Evolutionary conservation across 1,140 invertebrate genomes (phyloP).

Genomic region (Schlechtendalia chinensis): DNA sequence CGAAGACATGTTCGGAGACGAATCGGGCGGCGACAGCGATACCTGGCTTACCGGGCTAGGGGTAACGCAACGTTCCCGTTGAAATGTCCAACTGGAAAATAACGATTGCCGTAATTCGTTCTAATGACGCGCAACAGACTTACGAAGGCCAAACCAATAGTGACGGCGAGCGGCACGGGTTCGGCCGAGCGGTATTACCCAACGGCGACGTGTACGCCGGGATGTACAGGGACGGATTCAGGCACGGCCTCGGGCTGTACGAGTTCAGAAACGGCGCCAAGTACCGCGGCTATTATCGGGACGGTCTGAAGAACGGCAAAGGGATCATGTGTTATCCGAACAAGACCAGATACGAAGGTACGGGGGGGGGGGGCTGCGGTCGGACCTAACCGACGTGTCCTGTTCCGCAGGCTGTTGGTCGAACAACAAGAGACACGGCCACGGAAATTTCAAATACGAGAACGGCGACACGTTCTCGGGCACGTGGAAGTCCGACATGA

Average conservation of each 20-base stretch:
- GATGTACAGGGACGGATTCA: conserved; percentile 71
- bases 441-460: background rate
- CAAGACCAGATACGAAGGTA: conserved; percentile 22
- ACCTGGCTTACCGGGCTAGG: background rate
- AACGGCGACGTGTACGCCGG: conserved; percentile 84
- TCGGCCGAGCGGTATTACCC: conserved; percentile 74
- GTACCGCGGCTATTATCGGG: background rate
- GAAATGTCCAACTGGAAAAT: background rate
- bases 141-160: conserved; percentile 77
- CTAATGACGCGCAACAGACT: background rate
- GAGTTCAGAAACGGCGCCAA: background rate
- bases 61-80: background rate
- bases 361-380: too few species aligned
- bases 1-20: background rate
- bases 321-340: background rate
- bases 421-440: conserved; percentile 11
- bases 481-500: conserved; percentile 13
- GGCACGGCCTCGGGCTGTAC: conserved; percentile 54
- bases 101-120: background rate
- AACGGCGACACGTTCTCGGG: conserved; percentile 6
- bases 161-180: conserved; percentile 72
- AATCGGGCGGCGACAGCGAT: background rate
- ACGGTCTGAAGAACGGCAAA: conserved; percentile 1
- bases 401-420: background rate
- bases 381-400: too few species aligned